Evolutionary conservation across 2,888 invertebrate genomes (phyloP), one percentile per base, ranked within the genome.

Genomic region (Pheosia tremula): DNA sequence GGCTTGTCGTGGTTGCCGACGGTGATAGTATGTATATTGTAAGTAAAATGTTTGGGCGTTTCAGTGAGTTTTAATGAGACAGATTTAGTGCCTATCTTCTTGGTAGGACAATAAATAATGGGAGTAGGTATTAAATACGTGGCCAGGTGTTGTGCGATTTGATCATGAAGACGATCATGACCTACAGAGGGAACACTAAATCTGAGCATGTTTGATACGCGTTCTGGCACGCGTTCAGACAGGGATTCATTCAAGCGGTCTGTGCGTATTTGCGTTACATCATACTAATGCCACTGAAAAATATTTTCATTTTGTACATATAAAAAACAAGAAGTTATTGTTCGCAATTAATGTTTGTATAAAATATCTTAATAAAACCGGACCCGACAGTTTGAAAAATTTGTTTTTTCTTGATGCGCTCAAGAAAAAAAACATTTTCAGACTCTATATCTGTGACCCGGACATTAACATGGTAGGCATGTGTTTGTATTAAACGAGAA

Each of bases 111-210:
- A 50, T 36, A 24, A 7, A 24, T 52, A 50, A 50, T 52, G 50
- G 39, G 50, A 49, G 39, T 36, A 62, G 7, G 50, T 58, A 60
- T 66, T 52, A 67, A 62, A 58, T 63, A 59, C 60, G 62, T 63
- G 62, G 61, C 72, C 72, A 77, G 74, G 75, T 78, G 83, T 76
- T 77, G 80, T 81, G 80, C 81, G 84, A 78, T 75, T 64, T 68
- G 70, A 63, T 75, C 72, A 72, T 78, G 80, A 72, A 68, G 68
- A 64, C 84, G 89, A 78, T 90, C 89, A 81, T 91, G 91, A 91
- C 91, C 92, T 90, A 90, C 87, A 89, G 84, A 82, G 83, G 80
- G 74, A 68, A 76, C 78, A 80, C 83, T 86, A 86, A 87, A 84
- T 88, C 79, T 79, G 77, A 74, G 74, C 73, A 76, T 77, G 75